Evolutionary conservation across 2,113 vertebrate species (phyloP).

Genomic region (Ptyas mucosa): DNA sequence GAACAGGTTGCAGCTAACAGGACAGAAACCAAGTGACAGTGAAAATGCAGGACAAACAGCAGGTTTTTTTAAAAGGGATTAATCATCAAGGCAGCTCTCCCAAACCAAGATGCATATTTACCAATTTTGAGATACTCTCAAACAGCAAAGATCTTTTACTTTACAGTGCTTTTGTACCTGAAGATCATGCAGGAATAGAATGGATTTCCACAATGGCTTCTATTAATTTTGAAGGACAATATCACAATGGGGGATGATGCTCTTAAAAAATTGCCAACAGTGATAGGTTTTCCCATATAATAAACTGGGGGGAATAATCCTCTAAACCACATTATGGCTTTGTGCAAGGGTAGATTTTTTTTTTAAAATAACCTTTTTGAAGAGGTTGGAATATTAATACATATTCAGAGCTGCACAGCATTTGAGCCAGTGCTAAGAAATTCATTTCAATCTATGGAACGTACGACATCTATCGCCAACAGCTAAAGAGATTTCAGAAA

Average conservation of each 20-base stretch:
- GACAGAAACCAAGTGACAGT: conserved; percentile 3
- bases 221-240: neutral
- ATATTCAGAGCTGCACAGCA: neutral
- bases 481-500: neutral
- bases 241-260: neutral
- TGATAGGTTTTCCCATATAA: neutral
- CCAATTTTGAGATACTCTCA: neutral
- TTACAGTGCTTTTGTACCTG: neutral
- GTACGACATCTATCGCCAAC: neutral
- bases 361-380: neutral
- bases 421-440: neutral
- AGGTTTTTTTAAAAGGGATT: neutral
- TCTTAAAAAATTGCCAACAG: neutral
- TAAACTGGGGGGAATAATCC: neutral
- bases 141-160: neutral
- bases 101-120: neutral
- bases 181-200: neutral
- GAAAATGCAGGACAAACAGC: neutral
- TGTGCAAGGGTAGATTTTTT: neutral
- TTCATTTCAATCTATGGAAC: neutral
- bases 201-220: neutral
- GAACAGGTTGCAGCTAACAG: conserved; percentile 2
- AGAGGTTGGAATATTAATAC: neutral
- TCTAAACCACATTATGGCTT: neutral
- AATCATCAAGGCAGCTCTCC: conserved; percentile 2